These are phyloP conservation scores for Excalfactoria chinensis DNA, from an alignment of 2,113 vertebrate species.

Conservation along the genomic window DNA sequence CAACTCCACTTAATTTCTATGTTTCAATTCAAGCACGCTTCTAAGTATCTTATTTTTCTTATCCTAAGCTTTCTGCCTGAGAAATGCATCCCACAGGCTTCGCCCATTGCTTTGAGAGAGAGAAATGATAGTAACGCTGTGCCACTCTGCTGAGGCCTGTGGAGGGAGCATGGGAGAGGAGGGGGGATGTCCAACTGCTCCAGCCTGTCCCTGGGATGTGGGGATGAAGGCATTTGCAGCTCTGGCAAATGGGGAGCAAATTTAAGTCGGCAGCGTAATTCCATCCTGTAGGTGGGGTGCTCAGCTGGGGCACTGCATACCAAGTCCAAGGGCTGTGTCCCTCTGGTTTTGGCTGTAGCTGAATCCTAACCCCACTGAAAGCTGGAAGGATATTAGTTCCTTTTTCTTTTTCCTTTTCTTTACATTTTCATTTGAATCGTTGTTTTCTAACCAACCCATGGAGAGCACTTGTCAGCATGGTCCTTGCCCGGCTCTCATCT, in stretches of 20 bases:
- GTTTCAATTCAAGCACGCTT: not conserved
- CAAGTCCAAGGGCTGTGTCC: not conserved
- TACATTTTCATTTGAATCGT: not conserved
- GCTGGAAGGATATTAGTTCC: not conserved
- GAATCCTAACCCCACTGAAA: not conserved
- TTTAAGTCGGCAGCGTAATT: not conserved
- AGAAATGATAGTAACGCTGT: not conserved
- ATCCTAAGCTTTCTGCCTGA: not conserved
- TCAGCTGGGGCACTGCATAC: not conserved
- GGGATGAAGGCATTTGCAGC: not conserved
- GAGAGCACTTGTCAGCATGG: not conserved
- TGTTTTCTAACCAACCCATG: not conserved
- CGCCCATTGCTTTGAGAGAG: not conserved
- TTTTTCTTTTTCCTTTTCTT: not conserved
- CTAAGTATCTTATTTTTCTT: not conserved
- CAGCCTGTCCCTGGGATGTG: not conserved
- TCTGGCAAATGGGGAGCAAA: not conserved
- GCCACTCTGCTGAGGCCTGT: not conserved
- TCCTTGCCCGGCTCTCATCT: not conserved
- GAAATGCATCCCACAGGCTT: not conserved
- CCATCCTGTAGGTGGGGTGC: not conserved
- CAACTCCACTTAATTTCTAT: not conserved
- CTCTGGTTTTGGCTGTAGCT: not conserved
- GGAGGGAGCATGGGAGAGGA: not conserved
- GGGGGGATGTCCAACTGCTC: fast-evolving